Evolutionary conservation across 2,113 vertebrate genomes (phyloP).

Genomic region (Pterocles orientalis): DNA sequence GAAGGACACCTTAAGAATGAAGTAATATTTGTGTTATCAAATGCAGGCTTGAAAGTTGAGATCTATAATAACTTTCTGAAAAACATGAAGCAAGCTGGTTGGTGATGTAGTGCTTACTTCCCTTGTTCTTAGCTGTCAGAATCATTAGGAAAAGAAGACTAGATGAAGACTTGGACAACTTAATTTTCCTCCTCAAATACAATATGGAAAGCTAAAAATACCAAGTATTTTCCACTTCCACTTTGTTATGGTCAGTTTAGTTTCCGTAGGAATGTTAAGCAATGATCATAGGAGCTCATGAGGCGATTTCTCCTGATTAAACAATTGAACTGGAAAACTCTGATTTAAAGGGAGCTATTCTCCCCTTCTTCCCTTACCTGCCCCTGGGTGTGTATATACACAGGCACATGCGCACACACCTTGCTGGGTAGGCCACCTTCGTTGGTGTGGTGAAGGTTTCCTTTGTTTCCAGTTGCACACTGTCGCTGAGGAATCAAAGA

Average conservation of each 20-base stretch:
- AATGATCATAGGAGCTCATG: not conserved
- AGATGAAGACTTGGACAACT: not conserved
- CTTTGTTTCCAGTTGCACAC: not conserved
- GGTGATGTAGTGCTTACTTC: not conserved
- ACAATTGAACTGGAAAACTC: not conserved
- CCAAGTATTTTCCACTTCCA: not conserved
- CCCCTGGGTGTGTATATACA: too few relatives aligned
- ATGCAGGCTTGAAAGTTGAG: not conserved
- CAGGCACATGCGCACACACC: fast-evolving
- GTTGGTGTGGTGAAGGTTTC: not conserved
- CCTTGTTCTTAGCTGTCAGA: not conserved
- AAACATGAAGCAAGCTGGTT: not conserved
- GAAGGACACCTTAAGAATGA: not conserved
- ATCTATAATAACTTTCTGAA: not conserved
- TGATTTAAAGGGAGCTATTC: too few relatives aligned
- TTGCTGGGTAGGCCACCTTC: not conserved
- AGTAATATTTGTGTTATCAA: not conserved
- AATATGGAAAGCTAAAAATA: not conserved
- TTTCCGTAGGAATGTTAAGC: not conserved
- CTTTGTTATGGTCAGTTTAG: not conserved
- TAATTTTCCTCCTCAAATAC: not conserved
- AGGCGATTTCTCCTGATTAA: not conserved
- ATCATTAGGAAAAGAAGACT: not conserved
- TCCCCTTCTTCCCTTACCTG: not conserved
- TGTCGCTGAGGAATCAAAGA: not conserved